A percentile compares a stretch with the other conserved stretches of the same genome.
Evolutionary conservation across 2,113 vertebrate species (phyloP).

Genomic region (Cephalopholis sonnerati): DNA sequence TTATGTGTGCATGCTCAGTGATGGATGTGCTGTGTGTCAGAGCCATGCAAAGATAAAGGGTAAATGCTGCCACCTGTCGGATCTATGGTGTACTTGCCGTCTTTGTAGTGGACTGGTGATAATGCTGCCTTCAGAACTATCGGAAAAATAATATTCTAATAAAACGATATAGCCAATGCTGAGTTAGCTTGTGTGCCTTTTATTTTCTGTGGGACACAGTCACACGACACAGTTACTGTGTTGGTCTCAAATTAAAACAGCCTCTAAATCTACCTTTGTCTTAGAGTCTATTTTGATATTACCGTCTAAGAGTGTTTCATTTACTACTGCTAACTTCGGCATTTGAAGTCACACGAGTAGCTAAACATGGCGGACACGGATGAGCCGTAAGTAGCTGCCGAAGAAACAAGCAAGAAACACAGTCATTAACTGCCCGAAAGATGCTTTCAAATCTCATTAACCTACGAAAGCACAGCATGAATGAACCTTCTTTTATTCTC

Average conservation of each 20-base stretch:
- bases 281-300: accelerated
- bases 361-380: conserved; percentile 92
- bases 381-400: conserved; percentile 92
- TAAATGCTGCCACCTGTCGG: conserved; percentile 65
- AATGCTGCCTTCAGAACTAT: conserved; percentile 12
- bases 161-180: not conserved
- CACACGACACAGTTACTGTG: accelerated
- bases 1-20: not conserved
- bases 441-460: conserved; percentile 72
- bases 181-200: not conserved
- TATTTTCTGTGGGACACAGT: accelerated
- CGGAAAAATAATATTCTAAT: not conserved
- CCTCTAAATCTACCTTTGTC: accelerated
- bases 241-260: accelerated
- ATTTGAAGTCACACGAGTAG: conserved; percentile 19
- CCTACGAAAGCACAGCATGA: conserved; percentile 70
- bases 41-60: not conserved
- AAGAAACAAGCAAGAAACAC: conserved; percentile 60
- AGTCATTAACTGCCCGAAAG: conserved; percentile 56
- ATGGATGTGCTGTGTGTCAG: no score
- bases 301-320: accelerated
- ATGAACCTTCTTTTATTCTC: conserved; percentile 97
- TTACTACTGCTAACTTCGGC: conserved; percentile 24
- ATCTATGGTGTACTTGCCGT: not conserved
- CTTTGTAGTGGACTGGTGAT: conserved; percentile 48